Conservation (phyloP, 64 coral and sea anemone genomes). For the Platygyra sinensis region DNA sequence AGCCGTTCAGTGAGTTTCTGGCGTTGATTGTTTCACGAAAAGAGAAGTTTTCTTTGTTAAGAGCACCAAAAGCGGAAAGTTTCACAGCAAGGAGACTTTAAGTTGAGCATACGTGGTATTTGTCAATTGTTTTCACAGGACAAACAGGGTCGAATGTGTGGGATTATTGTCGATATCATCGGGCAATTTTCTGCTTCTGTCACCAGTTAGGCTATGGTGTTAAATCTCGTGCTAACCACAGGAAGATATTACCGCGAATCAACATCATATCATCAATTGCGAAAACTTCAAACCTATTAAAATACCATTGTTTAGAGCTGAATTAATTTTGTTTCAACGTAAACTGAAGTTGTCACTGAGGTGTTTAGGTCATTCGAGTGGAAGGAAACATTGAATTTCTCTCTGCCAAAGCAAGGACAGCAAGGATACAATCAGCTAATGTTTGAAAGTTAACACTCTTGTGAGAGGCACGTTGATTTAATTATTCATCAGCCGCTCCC, state of each 20-base stretch:
- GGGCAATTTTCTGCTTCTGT: background rate
- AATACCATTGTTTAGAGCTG: background rate
- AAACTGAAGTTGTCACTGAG: no score
- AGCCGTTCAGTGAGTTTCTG: no score
- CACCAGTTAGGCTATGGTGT: background rate
- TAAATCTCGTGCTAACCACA: background rate
- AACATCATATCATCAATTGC: background rate
- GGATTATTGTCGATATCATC: background rate
- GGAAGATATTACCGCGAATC: background rate
- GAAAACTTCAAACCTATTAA: background rate
- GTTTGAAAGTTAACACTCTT: background rate
- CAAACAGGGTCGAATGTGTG: background rate
- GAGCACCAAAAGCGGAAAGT: no score
- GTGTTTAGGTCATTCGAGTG: background rate
- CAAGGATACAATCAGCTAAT: background rate
- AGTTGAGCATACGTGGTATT: background rate
- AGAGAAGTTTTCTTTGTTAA: no score
- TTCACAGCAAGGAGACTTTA: no score
- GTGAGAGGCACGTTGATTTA: background rate
- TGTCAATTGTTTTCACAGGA: background rate
- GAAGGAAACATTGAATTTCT: background rate
- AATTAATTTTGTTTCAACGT: no score
- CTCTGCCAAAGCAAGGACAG: background rate
- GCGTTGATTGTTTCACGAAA: no score
- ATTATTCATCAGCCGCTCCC: conserved; percentile 11